Percentiles rank a stretch among this genome's conserved stretches.
Evolutionary conservation across 2,888 invertebrate species (phyloP).

Genomic region (Darwinula stevensoni): DNA sequence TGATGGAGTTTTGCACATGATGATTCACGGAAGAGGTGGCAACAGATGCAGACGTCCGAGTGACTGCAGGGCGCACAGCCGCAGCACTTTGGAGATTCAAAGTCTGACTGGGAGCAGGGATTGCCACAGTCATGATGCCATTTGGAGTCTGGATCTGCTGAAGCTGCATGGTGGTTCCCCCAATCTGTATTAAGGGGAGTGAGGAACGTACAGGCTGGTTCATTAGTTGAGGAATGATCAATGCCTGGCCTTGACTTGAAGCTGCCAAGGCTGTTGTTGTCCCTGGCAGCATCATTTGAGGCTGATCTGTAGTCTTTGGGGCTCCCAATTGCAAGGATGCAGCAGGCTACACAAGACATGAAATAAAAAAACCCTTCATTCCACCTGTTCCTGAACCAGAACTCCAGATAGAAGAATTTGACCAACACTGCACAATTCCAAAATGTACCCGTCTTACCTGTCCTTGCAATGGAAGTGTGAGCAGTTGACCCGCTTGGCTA

Average conservation of each 20-base stretch:
- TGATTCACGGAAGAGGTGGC: constrained; percentile 3
- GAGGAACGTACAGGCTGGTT: too few species aligned
- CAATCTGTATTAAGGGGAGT: too few species aligned
- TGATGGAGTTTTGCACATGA: background rate
- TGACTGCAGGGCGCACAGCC: constrained; percentile 4
- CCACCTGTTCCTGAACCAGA: too few species aligned
- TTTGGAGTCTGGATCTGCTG: constrained; percentile 21
- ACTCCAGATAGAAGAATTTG: constrained; percentile 1
- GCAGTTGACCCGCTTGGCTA: background rate
- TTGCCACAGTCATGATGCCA: constrained; percentile 19
- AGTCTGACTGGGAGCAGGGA: constrained; percentile 11
- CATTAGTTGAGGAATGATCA: constrained; percentile 9
- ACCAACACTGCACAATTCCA: too few species aligned
- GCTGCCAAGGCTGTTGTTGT: constrained; percentile 9
- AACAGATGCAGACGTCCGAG: background rate
- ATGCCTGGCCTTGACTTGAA: constrained; percentile 9
- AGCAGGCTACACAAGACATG: too few species aligned
- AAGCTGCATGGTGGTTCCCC: constrained; percentile 15
- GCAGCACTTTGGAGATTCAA: constrained; percentile 1
- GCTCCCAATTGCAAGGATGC: too few species aligned
- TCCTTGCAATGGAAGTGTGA: constrained; percentile 7
- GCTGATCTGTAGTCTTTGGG: too few species aligned
- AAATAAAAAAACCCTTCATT: too few species aligned
- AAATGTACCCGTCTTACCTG: constrained; percentile 9
- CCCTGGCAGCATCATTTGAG: too few species aligned